Conservation (phyloP, 2,888 invertebrate genomes). For the Meganola albula region DNA sequence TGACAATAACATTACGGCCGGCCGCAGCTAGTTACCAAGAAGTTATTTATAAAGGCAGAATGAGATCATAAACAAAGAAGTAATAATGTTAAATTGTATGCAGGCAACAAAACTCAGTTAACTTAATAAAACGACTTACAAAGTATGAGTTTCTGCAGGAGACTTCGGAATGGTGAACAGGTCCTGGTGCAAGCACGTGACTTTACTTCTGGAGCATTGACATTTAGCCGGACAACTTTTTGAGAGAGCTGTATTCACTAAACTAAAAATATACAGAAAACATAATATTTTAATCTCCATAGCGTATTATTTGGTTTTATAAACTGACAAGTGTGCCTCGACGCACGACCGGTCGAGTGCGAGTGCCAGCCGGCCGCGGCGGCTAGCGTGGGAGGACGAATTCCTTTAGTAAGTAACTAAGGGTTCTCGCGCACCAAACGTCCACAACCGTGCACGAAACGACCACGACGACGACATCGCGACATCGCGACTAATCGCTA, state of each 20-base stretch:
- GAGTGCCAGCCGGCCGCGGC: conserved; percentile 29
- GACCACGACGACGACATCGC: conserved; percentile 12
- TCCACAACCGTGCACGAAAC: conserved; percentile 15
- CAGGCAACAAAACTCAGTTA: conserved; percentile 17
- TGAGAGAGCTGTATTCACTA: conserved; percentile 27
- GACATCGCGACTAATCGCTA: no score
- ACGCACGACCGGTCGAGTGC: conserved; percentile 23
- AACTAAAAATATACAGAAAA: conserved; percentile 39
- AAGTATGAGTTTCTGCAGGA: conserved; percentile 48
- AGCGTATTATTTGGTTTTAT: conserved; percentile 7
- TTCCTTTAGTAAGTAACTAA: no score
- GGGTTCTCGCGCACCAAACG: no score
- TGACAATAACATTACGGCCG: conserved; percentile 38
- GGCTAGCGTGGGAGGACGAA: conserved; percentile 6
- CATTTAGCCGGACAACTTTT: conserved; percentile 53
- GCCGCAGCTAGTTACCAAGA: conserved; percentile 26
- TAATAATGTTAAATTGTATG: conserved; percentile 25
- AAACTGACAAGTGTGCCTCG: conserved; percentile 19
- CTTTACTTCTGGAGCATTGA: conserved; percentile 46
- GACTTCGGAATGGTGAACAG: conserved; percentile 46
- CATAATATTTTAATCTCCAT: conserved; percentile 37
- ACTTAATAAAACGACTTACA: conserved; percentile 48
- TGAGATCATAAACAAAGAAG: conserved; percentile 18
- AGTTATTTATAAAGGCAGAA: conserved; percentile 35
- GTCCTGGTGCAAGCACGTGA: conserved; percentile 52